phyloP scores from a whole-genome alignment of 2,888 invertebrate genomes.

The Drosophila algonquin region DNA sequence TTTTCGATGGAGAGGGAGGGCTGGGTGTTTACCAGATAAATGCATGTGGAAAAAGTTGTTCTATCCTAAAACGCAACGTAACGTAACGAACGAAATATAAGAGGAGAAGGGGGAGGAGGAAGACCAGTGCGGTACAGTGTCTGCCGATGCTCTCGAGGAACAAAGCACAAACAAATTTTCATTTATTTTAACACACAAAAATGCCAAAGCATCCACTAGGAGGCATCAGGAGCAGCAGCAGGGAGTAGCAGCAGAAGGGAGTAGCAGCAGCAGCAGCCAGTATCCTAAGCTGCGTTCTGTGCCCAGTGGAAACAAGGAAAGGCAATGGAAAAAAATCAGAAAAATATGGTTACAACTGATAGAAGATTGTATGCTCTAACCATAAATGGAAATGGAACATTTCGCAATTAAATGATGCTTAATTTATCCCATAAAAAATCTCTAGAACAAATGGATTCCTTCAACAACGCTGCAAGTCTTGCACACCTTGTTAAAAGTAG shows the following conservation, averaged over 20 bases:
- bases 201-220: conserved; percentile 67
- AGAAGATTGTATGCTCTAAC: conserved; percentile 13
- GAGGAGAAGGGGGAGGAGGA: conserved; percentile 31
- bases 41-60: conserved; percentile 70
- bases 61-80: conserved; percentile 43
- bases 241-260: not conserved
- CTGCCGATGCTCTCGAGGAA: conserved; percentile 38
- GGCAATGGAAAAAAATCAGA: conserved; percentile 25
- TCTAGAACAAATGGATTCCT: not conserved
- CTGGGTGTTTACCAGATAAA: conserved; percentile 64
- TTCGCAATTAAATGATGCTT: not conserved
- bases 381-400: not conserved
- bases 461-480: not conserved
- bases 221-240: conserved; percentile 4
- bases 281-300: conserved; percentile 57
- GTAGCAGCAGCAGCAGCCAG: conserved; percentile 10
- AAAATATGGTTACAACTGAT: conserved; percentile 6
- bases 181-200: conserved; percentile 80
- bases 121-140: conserved; percentile 12
- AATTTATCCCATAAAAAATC: not conserved
- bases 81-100: conserved; percentile 65
- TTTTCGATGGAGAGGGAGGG: conserved; percentile 7
- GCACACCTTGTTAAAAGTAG: conserved; percentile 1
- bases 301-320: conserved; percentile 39
- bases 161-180: conserved; percentile 79